These are phyloP conservation scores for Ips typographus DNA, from an alignment of 1,140 invertebrate genomes.

Conservation along the genomic window DNA sequence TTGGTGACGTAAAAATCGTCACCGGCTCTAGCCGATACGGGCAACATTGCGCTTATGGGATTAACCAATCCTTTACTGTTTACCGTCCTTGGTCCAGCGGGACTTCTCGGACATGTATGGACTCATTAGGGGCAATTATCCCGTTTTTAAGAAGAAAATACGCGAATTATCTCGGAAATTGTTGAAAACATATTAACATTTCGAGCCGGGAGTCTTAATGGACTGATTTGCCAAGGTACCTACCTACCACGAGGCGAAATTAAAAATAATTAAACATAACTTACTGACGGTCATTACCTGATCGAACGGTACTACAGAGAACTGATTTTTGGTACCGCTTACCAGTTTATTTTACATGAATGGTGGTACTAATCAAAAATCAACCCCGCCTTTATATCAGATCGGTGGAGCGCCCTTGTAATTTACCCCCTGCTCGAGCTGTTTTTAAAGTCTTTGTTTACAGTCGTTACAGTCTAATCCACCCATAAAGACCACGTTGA, in stretches of 20 bases:
- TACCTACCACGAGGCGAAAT: constrained; percentile 30
- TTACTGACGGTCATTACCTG: constrained; percentile 26
- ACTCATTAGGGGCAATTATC: too few species aligned
- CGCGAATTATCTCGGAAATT: neutral
- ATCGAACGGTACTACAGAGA: constrained; percentile 23
- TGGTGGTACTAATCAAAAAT: constrained; percentile 19
- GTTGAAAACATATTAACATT: constrained; percentile 1
- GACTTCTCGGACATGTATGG: too few species aligned
- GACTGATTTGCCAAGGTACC: neutral
- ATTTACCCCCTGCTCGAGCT: constrained; percentile 12
- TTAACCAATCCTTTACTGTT: too few species aligned
- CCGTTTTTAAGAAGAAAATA: too few species aligned
- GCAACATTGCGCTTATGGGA: too few species aligned
- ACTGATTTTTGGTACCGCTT: constrained; percentile 4
- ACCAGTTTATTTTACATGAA: constrained; percentile 25
- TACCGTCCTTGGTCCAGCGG: too few species aligned
- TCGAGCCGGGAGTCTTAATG: constrained; percentile 9
- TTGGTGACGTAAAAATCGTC: too few species aligned
- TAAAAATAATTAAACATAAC: constrained; percentile 37
- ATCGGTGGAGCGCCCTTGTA: constrained; percentile 2
- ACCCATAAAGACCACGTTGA: neutral
- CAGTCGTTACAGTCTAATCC: neutral
- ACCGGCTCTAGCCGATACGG: too few species aligned
- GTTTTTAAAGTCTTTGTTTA: neutral
- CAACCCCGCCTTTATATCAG: constrained; percentile 8